Percentiles rank a stretch among this genome's conserved stretches.
These are phyloP conservation scores for Channa argus DNA, from an alignment of 2,113 vertebrate species.

Conservation along the genomic window DNA sequence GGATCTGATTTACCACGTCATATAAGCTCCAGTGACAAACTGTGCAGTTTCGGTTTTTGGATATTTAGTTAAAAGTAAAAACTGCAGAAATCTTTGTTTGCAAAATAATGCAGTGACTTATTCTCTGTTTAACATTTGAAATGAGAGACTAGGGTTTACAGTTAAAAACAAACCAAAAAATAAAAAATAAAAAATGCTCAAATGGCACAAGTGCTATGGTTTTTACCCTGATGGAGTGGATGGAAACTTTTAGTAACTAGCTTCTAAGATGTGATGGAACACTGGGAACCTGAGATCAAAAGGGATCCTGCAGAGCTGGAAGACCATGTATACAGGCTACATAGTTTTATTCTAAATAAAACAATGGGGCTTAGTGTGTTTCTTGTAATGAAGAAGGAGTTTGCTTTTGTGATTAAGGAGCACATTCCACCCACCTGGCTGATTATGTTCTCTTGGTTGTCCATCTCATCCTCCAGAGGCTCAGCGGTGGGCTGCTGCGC, in stretches of 20 bases:
- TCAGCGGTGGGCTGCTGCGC: slow-evolving; percentile 16
- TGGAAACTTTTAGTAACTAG: slow-evolving; percentile 36
- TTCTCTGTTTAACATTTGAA: too few relatives aligned
- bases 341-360: background rate
- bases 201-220: slow-evolving; percentile 7
- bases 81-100: too few relatives aligned
- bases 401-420: too few relatives aligned
- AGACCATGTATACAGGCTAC: background rate
- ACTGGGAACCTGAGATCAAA: background rate
- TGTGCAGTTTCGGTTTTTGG: background rate
- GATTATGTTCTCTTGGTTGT: slow-evolving; percentile 91
- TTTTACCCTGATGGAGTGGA: slow-evolving; percentile 21
- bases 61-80: too few relatives aligned
- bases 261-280: slow-evolving; percentile 16
- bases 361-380: background rate
- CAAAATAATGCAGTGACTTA: too few relatives aligned
- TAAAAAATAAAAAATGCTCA: background rate
- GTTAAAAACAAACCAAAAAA: background rate
- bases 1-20: background rate
- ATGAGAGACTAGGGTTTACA: slow-evolving; percentile 1
- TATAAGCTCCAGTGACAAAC: slow-evolving; percentile 25
- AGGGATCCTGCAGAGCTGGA: background rate
- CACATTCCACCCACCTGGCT: slow-evolving; percentile 84
- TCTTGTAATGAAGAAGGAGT: background rate
- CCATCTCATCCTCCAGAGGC: slow-evolving; percentile 86